Evolutionary conservation across 2,113 vertebrate genomes (phyloP), one percentile per base, ranked within the genome.

Genomic region (Zosterops lateralis): DNA sequence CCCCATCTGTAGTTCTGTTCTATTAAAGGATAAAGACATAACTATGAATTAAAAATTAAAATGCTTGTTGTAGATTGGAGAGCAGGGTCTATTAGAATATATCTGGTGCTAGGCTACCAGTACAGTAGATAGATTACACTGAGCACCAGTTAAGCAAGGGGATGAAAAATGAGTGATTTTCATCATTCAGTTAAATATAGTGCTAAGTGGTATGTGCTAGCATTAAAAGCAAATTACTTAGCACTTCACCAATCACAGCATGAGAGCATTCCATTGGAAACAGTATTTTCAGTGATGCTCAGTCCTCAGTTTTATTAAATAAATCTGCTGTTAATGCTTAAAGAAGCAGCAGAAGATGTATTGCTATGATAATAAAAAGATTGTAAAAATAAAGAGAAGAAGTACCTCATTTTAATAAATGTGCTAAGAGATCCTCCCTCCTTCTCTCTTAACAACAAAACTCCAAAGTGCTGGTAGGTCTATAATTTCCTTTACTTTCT

Each of bases 201-300:
- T 97, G 94, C 96, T 98, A 98, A 97, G 94, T 97, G 92, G 96
- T 97, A 98, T 94, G 91, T 78, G 88, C 96, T 96, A 95, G 92
- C 97, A 97, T 98, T 98, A 98, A 97, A 98, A 97, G 97, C 95
- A 98, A 98, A 98, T 98, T 98, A 97, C 97, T 98, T 97, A 97
- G 94, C 97, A 97, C 97, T 98, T 98, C 97, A 97, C 91, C 96
- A 98, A 90, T 97, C 98, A 97, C 97, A 98, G 97, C 97, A 90
- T 96, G 97, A 93, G 72, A 89, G 36, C 90, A 70, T 97, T 96
- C 96, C 96, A 94, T 87, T 93, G 96, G 96, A 97, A 97, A 80
- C 78, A 61, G 83, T 84, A 92, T 95, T 97, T 97, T 74, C 74
- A 96, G 90, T 87, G 91, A 96, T 96, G 94, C 75, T 96, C 87